Conservation (phyloP, 2,797 vertebrate genomes). For the Micromesistius poutassou region DNA sequence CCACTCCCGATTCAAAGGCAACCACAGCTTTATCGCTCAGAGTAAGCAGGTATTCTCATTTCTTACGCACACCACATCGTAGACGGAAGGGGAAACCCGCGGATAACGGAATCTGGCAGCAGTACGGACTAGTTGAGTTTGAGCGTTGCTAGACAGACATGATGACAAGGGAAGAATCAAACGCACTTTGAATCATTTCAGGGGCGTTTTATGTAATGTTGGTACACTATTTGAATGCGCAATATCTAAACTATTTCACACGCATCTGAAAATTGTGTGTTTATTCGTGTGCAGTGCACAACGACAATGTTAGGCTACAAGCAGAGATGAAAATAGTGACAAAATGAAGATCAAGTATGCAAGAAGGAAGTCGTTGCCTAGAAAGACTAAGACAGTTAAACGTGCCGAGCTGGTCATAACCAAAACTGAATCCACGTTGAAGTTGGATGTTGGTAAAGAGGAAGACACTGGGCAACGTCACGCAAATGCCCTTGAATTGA, state of each 20-base stretch:
- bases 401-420: conserved; percentile 15
- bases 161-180: no score
- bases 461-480: conserved; percentile 13
- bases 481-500: conserved; percentile 24
- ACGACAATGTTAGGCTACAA: conserved; percentile 6
- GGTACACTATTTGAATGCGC: neutral
- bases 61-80: no score
- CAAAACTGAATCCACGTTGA: conserved; percentile 34
- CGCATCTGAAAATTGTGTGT: neutral
- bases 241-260: neutral
- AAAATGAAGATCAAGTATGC: conserved; percentile 49
- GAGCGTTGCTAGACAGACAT: no score
- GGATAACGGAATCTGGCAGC: no score
- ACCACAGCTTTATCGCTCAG: no score
- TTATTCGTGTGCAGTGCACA: no score
- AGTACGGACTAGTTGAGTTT: no score
- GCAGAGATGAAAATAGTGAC: conserved; percentile 14
- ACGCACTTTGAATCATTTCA: no score
- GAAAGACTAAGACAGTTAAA: conserved; percentile 30
- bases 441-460: conserved; percentile 20
- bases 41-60: no score
- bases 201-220: no score
- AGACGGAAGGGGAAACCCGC: no score
- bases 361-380: conserved; percentile 31
- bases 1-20: no score